A percentile compares a stretch with the other conserved stretches of the same genome.
These are phyloP conservation scores for Drosophila orena DNA, from an alignment of 1,140 invertebrate genomes.

Conservation along the genomic window DNA sequence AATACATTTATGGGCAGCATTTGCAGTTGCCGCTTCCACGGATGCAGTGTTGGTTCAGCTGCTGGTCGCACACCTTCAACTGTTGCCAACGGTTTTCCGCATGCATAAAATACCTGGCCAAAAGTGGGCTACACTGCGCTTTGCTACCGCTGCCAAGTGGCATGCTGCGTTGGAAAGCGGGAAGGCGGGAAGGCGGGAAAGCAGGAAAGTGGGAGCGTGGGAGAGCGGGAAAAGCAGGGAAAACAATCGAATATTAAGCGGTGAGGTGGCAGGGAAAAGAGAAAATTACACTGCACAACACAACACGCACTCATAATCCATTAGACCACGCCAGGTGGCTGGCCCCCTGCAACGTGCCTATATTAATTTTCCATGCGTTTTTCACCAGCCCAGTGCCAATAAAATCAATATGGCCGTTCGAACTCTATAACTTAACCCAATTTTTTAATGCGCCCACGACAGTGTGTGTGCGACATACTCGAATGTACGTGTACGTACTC, in stretches of 20 bases:
- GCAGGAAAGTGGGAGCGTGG: conserved; percentile 7
- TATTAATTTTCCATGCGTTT: conserved; percentile 68
- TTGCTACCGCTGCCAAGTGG: conserved; percentile 45
- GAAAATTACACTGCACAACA: conserved; percentile 52
- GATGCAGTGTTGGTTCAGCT: conserved; percentile 44
- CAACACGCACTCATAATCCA: conserved; percentile 71
- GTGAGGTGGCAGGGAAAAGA: conserved; percentile 35
- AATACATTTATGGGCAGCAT: conserved; percentile 43
- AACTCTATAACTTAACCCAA: conserved; percentile 64
- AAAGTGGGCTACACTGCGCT: conserved; percentile 48
- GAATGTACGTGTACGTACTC: too few species aligned
- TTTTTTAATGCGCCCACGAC: conserved; percentile 45
- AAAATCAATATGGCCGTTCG: conserved; percentile 41
- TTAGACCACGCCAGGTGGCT: conserved; percentile 69
- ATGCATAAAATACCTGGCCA: conserved; percentile 26
- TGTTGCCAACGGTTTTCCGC: conserved; percentile 42
- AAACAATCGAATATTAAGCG: conserved; percentile 73
- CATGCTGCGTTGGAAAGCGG: background rate
- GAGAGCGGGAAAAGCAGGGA: conserved; percentile 25
- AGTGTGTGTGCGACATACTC: too few species aligned
- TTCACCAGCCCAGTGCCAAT: conserved; percentile 43
- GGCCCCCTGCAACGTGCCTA: conserved; percentile 33
- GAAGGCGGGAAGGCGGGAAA: too few species aligned
- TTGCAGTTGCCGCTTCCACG: conserved; percentile 8
- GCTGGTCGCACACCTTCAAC: conserved; percentile 38